These are phyloP conservation scores for Oligia fasciuncula DNA, from an alignment of 2,888 invertebrate genomes.

Conservation along the genomic window DNA sequence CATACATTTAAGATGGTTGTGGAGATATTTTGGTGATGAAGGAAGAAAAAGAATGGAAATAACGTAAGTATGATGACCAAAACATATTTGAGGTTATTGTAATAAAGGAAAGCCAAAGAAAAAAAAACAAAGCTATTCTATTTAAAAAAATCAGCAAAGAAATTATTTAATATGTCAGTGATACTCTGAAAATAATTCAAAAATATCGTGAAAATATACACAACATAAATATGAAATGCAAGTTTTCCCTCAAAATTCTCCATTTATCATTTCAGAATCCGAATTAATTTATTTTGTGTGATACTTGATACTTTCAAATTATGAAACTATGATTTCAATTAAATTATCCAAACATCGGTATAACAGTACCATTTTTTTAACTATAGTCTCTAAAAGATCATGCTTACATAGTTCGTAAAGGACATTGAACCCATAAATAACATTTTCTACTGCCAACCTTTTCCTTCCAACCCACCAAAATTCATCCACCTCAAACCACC, in stretches of 20 bases:
- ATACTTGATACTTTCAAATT: not conserved
- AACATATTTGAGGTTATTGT: not conserved
- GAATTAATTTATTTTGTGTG: too few relatives aligned
- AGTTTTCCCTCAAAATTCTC: not conserved
- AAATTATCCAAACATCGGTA: not conserved
- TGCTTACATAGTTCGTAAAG: not conserved
- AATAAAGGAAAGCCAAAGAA: not conserved
- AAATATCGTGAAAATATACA: not conserved
- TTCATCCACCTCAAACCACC: constrained; percentile 57
- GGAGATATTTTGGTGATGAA: not conserved
- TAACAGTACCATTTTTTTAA: too few relatives aligned
- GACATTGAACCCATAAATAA: constrained; percentile 31
- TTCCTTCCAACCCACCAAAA: constrained; percentile 33
- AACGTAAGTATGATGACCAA: not conserved
- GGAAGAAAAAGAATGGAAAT: not conserved
- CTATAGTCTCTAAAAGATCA: not conserved
- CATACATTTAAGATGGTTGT: not conserved
- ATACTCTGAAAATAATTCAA: too few relatives aligned
- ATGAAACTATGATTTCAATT: not conserved
- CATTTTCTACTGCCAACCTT: constrained; percentile 9
- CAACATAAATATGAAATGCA: not conserved
- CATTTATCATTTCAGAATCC: not conserved
- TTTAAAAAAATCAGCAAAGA: too few relatives aligned
- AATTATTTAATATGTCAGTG: not conserved
- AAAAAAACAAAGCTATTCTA: too few relatives aligned